These are phyloP conservation scores for Silurus aristotelis DNA, from an alignment of 2,797 vertebrate species.

Conservation along the genomic window DNA sequence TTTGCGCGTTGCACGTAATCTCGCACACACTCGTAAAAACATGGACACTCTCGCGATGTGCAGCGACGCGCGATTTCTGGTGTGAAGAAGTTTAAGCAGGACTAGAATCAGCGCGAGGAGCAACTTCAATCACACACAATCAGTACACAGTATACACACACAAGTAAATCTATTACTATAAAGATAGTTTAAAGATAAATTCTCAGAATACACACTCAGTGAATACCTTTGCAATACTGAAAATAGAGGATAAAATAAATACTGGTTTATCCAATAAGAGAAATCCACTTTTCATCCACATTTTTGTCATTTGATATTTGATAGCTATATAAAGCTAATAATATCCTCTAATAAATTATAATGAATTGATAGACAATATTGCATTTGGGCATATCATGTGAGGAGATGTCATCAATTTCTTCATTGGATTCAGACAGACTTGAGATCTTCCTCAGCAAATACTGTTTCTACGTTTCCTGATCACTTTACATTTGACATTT, in stretches of 20 bases:
- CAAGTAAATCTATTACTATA: too few relatives aligned
- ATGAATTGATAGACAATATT: not conserved
- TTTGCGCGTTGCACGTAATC: not conserved
- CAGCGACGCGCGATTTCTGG: not conserved
- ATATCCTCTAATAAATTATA: not conserved
- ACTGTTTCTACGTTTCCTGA: too few relatives aligned
- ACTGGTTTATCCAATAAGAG: slow-evolving; percentile 39
- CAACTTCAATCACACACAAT: too few relatives aligned
- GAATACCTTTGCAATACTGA: slow-evolving; percentile 53
- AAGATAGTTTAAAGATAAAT: not conserved
- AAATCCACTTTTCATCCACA: not conserved
- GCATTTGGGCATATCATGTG: slow-evolving; percentile 78
- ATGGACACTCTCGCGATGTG: not conserved
- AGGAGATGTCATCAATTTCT: slow-evolving; percentile 96
- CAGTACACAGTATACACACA: too few relatives aligned
- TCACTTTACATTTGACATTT: too few relatives aligned
- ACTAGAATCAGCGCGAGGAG: too few relatives aligned
- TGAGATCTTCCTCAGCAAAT: slow-evolving; percentile 85
- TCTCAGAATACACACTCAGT: slow-evolving; percentile 38
- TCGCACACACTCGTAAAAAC: not conserved
- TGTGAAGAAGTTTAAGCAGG: too few relatives aligned
- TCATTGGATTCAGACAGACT: slow-evolving; percentile 86
- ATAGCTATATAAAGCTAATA: not conserved
- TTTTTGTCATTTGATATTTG: slow-evolving; percentile 1
- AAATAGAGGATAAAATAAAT: slow-evolving; percentile 17